Base-by-base conservation (phyloP, 2,888 invertebrate genomes). In the Ochropleura plecta region DNA sequence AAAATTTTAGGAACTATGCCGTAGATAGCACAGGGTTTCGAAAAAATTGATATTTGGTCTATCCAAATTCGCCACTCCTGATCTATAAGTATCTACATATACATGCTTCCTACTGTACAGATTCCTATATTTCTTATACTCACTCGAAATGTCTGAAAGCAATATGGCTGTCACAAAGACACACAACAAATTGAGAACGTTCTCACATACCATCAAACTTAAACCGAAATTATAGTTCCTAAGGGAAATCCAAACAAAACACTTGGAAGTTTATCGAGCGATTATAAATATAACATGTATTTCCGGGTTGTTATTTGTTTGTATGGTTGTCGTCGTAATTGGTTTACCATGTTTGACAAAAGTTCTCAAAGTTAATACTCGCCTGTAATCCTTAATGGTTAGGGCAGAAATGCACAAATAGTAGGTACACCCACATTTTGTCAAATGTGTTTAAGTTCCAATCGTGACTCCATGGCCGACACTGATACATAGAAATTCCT, bases 241-340 rank as follows among this genome's bases (percentile, higher is more conserved):
- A 16, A 16, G 70, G 66, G 73, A 78, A 83, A 83, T 75, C 18
- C 10, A 71, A 70, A 71, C 71, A 51, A 68, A 69, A 72, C 57
- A 66, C 62, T 51, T 51, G 55, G 20, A 81, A 83, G 53, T 70
- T 64, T 70, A 83, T 70, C 62, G 63, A 67, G n/a, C 70, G 63
- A 70, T 73, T 70, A 79, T 49, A 69, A 82, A 78, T 66, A 63
- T 67, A 53, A 49, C n/a, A 42, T 72, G 42, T 44, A 40, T 57
- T 81, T 60, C 30, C 40, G 62, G 46, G 64, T 55, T 20, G 20
- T 53, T 10, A 63, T 18, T 59, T 40, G 7, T 0, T 46, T 65
- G 62, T 57, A 44, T 7, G 10, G 42, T 62, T 44, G 42, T 0
- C 0, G n/a, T 12, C 60, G 1, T 6, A 42, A 44, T 44, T 6